Conservation (phyloP, 2,113 vertebrate species). For the Ailurus styani region DNA sequence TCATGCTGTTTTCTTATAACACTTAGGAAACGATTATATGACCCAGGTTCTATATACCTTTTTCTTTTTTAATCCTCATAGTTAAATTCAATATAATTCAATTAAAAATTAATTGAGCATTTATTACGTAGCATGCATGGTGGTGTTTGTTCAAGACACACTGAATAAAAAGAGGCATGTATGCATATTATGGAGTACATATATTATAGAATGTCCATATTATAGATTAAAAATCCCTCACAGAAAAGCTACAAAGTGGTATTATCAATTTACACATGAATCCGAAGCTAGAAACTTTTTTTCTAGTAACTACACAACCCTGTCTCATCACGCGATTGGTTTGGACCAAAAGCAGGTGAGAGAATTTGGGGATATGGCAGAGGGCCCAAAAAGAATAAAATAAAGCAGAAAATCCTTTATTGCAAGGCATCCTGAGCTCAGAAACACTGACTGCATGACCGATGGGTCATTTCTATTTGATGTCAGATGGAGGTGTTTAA, state of each 20-base stretch:
- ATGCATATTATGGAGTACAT: too few species aligned
- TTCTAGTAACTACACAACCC: background rate
- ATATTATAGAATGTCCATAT: background rate
- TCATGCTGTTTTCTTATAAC: background rate
- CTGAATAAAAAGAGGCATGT: background rate
- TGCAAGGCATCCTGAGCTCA: constrained; percentile 29
- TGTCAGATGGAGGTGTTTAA: constrained; percentile 56
- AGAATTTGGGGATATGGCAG: background rate
- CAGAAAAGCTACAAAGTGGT: background rate
- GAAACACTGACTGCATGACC: constrained; percentile 50
- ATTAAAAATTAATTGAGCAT: background rate
- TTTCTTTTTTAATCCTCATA: background rate
- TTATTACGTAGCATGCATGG: background rate
- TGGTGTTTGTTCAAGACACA: background rate
- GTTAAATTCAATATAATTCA: background rate
- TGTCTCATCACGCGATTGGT: background rate
- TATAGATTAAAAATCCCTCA: background rate
- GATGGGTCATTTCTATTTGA: constrained; percentile 69
- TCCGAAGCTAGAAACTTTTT: background rate
- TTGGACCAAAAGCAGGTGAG: background rate
- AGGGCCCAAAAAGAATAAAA: background rate
- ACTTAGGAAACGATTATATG: background rate
- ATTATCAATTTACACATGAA: background rate
- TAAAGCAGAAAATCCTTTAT: constrained; percentile 30
- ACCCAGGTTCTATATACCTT: background rate